phyloP scores from a whole-genome alignment of 2,113 vertebrate species.

The Sander vitreus region DNA sequence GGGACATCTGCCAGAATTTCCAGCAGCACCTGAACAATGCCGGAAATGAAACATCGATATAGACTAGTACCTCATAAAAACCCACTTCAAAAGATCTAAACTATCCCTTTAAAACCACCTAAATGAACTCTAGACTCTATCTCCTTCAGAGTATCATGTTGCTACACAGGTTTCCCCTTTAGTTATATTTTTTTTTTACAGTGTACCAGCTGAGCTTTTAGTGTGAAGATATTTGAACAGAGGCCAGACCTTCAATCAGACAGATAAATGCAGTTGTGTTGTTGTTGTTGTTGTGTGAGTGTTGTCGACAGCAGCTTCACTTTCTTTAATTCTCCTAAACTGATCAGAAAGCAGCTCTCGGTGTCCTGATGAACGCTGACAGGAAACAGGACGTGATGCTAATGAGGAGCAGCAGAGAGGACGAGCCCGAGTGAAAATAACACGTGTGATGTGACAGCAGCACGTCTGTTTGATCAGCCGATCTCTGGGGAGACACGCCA shows the following conservation, averaged over 20 bases:
- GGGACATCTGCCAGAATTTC: too few relatives aligned
- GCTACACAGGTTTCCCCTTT: neutral
- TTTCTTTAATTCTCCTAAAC: constrained; percentile 13
- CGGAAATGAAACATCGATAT: too few relatives aligned
- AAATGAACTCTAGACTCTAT: neutral
- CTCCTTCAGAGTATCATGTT: neutral
- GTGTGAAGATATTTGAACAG: neutral
- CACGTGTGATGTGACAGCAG: constrained; percentile 48
- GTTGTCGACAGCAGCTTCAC: constrained; percentile 6
- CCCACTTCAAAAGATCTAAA: too few relatives aligned
- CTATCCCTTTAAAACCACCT: neutral
- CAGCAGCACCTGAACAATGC: too few relatives aligned
- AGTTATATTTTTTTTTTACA: neutral
- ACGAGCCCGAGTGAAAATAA: constrained; percentile 34
- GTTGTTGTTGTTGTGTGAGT: constrained; percentile 18
- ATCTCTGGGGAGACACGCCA: constrained; percentile 33
- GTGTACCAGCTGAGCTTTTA: too few relatives aligned
- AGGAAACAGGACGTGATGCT: constrained; percentile 55
- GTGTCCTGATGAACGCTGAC: constrained; percentile 44
- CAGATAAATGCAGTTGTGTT: constrained; percentile 14
- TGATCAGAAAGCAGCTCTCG: constrained; percentile 17
- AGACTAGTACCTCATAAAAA: too few relatives aligned
- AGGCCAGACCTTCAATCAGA: constrained; percentile 5
- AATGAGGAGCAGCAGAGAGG: constrained; percentile 55
- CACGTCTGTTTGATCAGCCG: constrained; percentile 48